Base-by-base conservation (phyloP, 1,140 invertebrate genomes). In the Zaprionus taronus region DNA sequence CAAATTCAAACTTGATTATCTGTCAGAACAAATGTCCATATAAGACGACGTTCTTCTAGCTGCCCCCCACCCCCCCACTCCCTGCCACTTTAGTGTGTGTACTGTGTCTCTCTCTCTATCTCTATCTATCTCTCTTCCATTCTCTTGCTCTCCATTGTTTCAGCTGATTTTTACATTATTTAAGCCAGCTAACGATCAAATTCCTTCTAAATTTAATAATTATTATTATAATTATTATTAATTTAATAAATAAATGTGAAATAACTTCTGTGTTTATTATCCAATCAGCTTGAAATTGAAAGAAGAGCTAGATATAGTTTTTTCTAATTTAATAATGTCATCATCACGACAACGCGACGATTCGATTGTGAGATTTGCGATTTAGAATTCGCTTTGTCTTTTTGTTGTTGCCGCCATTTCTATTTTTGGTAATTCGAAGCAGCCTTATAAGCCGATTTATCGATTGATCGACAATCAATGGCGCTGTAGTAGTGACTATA, bases 391-490 rank as follows among this genome's bases (percentile, higher is more conserved):
- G 53, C 53, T 56, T 56, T 56, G 22, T 55, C 7, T 56, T 31
- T 24, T 36, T 5, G 20, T 12, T 44, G 20, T 34, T 55, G 51
- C 62, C 62, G 49, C 62, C 51, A 66, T 44, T 66, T 24, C 66
- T 69, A 68, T 55, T 63, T 62, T 61, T 51, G 55, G 77, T 68
- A 41, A 41, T 49, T 61, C 34, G 26, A 14, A 49, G 24, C 31
- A 34, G 64, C 72, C 72, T 51, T 75, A 64, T 70, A 70, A 70
- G 72, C 65, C 26, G 72, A 75, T 62, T 69, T 58, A 69, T 69
- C 65, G 55, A 62, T 34, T 34, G 31, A 34, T 34, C 57, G 61
- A 68, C 58, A 67, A 68, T 34, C 0, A 34, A 34, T 34, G 24
- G 24, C 31, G 31, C 31, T 3, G 31, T 34, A 34, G 26, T 24